Base-by-base conservation (phyloP, 2,888 invertebrate species). In the Phytoseiulus persimilis region DNA sequence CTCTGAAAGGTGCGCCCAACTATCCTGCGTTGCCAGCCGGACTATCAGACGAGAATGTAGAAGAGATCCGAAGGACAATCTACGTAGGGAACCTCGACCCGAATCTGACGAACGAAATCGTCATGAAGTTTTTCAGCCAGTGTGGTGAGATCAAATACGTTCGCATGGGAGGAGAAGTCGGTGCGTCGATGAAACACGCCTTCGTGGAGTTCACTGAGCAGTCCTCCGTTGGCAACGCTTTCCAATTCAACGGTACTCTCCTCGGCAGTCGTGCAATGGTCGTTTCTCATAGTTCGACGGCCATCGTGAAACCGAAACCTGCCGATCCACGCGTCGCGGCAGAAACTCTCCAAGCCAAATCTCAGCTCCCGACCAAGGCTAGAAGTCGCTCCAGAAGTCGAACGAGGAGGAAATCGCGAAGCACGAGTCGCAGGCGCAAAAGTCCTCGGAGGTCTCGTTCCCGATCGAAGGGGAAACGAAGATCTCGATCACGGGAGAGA, bases 111-210 rank as follows among this genome's bases (percentile, higher is more conserved):
- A 39, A 65, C 31, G 96, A 98, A 91, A 96, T 97, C 92, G 93
- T 99, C n/a, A 95, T 98, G 92, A 96, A 96, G 90, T 96, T 96
- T 93, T 97, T 99, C 92, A 94, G 95, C 90, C 94, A 94, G 91
- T 96, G 96, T 87, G 97, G 97, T 28, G 98, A 99, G 94, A 96
- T 99, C 0, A 99, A 98, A 93, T 99, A 98, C 93, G 94, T 97
- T 90, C 94, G 99, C 39, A 95, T 97, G 93, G 97, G 98, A 92
- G 96, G 95, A n/a, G 96, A 96, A 92, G 95, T 95, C 33, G 94
- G 94, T 90, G 95, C 95, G 87, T 92, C 92, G 1, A 92, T 93
- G 32, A 91, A 92, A 28, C 97, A 96, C 93, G 96, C 96, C 2
- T 94, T 98, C 92, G 94, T 99, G 90, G 99, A 99, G 93, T 97